Conservation (phyloP, 2,797 vertebrate species). For the Acanthopagrus latus region DNA sequence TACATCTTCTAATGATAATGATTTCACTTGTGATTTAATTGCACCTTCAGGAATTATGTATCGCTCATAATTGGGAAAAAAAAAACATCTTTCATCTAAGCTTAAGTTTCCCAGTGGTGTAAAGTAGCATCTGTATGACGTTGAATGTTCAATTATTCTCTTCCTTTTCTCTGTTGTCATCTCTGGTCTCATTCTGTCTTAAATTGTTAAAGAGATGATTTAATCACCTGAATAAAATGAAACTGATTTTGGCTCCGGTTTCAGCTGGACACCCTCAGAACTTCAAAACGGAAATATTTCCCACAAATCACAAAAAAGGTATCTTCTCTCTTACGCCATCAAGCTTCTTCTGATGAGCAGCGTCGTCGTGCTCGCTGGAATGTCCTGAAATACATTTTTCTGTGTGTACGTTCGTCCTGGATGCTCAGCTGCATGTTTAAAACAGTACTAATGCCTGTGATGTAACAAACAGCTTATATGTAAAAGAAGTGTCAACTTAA, state of each 20-base stretch:
- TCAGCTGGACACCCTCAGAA: conserved; percentile 91
- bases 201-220: conserved; percentile 45
- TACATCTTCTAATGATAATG: conserved; percentile 51
- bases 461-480: not conserved
- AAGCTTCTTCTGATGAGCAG: conserved; percentile 17
- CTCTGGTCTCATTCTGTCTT: conserved; percentile 59
- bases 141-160: conserved; percentile 53
- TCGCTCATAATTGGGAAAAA: conserved; percentile 52
- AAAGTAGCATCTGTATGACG: conserved; percentile 31
- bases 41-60: conserved; percentile 60
- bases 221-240: conserved; percentile 54
- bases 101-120: conserved; percentile 40
- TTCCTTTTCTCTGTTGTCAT: conserved; percentile 51
- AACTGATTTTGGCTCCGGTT: conserved; percentile 76
- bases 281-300: conserved; percentile 92
- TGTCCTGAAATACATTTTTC: conserved; percentile 60
- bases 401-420: conserved; percentile 39
- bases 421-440: conserved; percentile 61
- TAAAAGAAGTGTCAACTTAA: not conserved
- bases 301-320: conserved; percentile 91
- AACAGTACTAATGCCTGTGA: conserved; percentile 19
- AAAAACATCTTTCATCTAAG: conserved; percentile 57
- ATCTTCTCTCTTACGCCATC: conserved; percentile 70
- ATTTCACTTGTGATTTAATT: conserved; percentile 61
- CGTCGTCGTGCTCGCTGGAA: conserved; percentile 40